Percentiles rank a stretch among this genome's conserved stretches.
These are phyloP conservation scores for Subanguina moxae DNA, from an alignment of 1,140 invertebrate genomes.

Conservation along the genomic window DNA sequence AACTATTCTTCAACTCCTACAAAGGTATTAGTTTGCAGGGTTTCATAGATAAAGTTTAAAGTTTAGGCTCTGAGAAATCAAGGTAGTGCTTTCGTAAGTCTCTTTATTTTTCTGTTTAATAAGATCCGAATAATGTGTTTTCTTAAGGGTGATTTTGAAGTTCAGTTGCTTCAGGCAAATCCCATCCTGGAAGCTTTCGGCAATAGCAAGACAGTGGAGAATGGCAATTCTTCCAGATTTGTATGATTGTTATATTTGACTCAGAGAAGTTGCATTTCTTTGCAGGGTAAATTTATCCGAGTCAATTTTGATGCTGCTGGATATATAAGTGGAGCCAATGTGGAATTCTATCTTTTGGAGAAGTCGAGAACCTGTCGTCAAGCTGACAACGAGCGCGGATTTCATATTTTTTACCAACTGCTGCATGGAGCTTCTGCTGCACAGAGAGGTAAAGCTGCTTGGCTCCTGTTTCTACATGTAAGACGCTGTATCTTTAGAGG, in stretches of 20 bases:
- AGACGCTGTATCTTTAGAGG: neutral
- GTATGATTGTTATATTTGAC: conserved; percentile 71
- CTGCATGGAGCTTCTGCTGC: conserved; percentile 67
- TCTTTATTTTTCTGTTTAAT: no score
- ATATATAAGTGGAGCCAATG: conserved; percentile 94
- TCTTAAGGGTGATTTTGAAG: no score
- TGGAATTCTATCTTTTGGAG: conserved; percentile 81
- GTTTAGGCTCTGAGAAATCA: no score
- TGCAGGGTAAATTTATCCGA: conserved; percentile 73
- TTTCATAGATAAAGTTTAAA: no score
- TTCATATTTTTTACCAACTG: conserved; percentile 98
- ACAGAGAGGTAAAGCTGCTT: conserved; percentile 35
- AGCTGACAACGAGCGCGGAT: conserved; percentile 89
- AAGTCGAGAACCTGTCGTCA: no score
- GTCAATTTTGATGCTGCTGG: no score
- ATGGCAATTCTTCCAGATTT: conserved; percentile 98
- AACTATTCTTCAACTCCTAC: no score
- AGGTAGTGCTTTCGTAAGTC: no score
- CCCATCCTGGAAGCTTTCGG: conserved; percentile 96
- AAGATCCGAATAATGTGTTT: no score
- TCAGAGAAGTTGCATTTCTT: neutral
- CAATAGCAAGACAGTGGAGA: no score
- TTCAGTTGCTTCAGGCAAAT: conserved; percentile 96
- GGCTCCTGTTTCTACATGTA: conserved; percentile 2
- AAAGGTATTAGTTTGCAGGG: no score